phyloP scores from a whole-genome alignment of 2,888 invertebrate species.

The Chymomyza procnemis region DNA sequence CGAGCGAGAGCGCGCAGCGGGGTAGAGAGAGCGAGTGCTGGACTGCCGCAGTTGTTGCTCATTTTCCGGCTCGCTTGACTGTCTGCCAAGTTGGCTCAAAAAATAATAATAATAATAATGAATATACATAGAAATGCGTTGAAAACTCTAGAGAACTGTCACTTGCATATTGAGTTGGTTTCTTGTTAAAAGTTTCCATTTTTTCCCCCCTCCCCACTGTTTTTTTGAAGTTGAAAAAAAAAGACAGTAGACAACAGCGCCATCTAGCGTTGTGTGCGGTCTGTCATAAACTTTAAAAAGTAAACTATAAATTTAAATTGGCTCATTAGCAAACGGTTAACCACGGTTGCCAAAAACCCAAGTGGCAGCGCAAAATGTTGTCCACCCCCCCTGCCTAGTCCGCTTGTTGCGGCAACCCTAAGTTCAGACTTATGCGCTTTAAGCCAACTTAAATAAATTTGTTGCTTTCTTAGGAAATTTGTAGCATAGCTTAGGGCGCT shows the following conservation, averaged over 20 bases:
- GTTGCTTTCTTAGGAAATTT: conserved; percentile 15
- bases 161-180: conserved; percentile 18
- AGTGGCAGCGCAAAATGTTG: conserved; percentile 14
- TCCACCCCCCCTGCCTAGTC: conserved; percentile 7
- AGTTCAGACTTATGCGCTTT: background rate
- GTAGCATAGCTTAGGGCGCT: conserved; percentile 7
- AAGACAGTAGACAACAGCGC: conserved; percentile 4
- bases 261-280: conserved; percentile 3
- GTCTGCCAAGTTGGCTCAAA: background rate
- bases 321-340: conserved; percentile 68
- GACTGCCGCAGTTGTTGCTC: conserved; percentile 38
- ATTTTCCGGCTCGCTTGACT: conserved; percentile 56
- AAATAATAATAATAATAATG: background rate
- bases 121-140: background rate
- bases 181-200: conserved; percentile 10
- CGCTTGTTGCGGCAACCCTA: background rate
- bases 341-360: conserved; percentile 38
- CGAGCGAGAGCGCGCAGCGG: background rate
- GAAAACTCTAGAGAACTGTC: background rate
- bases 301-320: conserved; percentile 62
- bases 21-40: background rate
- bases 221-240: background rate
- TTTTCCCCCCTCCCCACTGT: no score
- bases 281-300: conserved; percentile 2
- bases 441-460: conserved; percentile 28